phyloP scores from a whole-genome alignment of 1,140 invertebrate species.

The Brachionus plicatilis region DNA sequence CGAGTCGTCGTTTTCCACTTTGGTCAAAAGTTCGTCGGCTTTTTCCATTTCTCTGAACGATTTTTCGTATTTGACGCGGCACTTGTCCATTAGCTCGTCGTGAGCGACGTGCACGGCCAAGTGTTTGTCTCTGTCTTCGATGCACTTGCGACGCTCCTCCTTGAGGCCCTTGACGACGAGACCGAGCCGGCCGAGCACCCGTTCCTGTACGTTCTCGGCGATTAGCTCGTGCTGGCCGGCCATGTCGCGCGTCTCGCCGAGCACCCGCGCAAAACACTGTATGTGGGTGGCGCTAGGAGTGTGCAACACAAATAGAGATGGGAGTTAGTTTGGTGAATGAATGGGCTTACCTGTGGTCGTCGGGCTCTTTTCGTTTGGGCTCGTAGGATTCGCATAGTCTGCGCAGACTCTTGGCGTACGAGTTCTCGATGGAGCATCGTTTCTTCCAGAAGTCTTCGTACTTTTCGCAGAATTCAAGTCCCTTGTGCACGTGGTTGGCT shows the following conservation, averaged over 20 bases:
- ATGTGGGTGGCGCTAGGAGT: neutral
- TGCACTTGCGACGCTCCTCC: slow-evolving; percentile 22
- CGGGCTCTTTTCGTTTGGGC: slow-evolving; percentile 11
- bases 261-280: neutral
- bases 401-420: slow-evolving; percentile 5
- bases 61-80: slow-evolving; percentile 1
- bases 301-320: no score
- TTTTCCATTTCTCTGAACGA: slow-evolving; percentile 1
- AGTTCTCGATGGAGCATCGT: slow-evolving; percentile 23
- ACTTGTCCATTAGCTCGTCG: slow-evolving; percentile 24
- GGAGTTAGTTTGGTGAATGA: no score
- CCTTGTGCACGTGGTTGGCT: slow-evolving; percentile 23
- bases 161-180: neutral
- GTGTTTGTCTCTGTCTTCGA: slow-evolving; percentile 17
- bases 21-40: neutral
- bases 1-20: slow-evolving; percentile 39
- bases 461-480: slow-evolving; percentile 35
- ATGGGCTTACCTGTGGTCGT: neutral
- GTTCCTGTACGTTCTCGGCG: slow-evolving; percentile 34
- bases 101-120: slow-evolving; percentile 4
- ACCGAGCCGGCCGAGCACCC: neutral
- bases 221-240: slow-evolving; percentile 38
- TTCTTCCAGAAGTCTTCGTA: slow-evolving; percentile 38
- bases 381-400: neutral
- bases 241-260: neutral